Percentiles rank a stretch among this genome's conserved stretches.
These are phyloP conservation scores for Leucosticte australis DNA, from an alignment of 2,113 vertebrate species.

Conservation along the genomic window DNA sequence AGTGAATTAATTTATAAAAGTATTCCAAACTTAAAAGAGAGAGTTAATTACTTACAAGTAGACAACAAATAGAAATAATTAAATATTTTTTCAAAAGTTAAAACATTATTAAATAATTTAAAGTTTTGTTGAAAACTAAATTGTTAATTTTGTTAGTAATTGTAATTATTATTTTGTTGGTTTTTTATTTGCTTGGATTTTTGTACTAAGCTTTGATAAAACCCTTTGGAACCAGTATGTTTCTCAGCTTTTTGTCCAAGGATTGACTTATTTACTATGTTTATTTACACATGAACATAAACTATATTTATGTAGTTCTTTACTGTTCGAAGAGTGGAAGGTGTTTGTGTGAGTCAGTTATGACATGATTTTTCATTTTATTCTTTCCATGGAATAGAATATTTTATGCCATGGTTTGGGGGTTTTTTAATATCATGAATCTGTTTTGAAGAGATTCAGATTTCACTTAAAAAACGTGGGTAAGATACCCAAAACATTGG, in stretches of 20 bases:
- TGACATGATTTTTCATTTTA: not conserved
- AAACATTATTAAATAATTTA: too few species aligned
- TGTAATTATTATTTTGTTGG: too few species aligned
- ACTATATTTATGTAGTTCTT: not conserved
- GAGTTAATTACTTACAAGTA: too few species aligned
- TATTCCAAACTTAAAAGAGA: too few species aligned
- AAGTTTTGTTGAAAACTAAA: too few species aligned
- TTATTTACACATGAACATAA: not conserved
- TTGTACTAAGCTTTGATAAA: too few species aligned
- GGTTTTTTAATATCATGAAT: not conserved
- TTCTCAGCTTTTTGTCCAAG: not conserved
- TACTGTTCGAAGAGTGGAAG: not conserved
- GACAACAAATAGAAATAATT: too few species aligned
- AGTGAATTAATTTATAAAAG: too few species aligned
- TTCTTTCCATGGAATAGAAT: not conserved
- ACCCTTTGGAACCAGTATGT: not conserved
- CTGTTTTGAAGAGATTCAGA: not conserved
- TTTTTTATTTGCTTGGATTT: too few species aligned
- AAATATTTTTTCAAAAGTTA: too few species aligned
- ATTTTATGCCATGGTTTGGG: not conserved
- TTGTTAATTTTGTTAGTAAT: too few species aligned
- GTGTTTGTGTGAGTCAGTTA: not conserved
- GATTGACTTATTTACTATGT: not conserved
- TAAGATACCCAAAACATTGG: not conserved
- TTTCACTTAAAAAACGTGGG: not conserved